Conservation (phyloP, 30 jellyfish, hydroid and myxozoan genomes). For the Aurelia sp. region DNA sequence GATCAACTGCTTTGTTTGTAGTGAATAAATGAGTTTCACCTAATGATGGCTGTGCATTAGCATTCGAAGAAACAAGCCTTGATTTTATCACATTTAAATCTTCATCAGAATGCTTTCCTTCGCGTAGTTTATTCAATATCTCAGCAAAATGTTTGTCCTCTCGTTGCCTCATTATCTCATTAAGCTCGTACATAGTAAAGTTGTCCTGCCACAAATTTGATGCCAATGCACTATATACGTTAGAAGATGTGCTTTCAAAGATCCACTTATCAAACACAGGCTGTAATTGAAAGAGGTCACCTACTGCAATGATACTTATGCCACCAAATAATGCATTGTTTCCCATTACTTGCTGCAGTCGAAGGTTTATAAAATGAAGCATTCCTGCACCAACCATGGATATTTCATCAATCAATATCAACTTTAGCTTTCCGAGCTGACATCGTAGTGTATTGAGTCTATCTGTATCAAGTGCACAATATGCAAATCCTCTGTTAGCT, state of each 20-base stretch:
- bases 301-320: constrained; percentile 19
- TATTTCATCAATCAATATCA: constrained; percentile 37
- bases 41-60: neutral
- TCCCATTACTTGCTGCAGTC: constrained; percentile 34
- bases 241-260: neutral
- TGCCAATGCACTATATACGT: neutral
- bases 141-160: constrained; percentile 9
- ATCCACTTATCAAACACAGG: constrained; percentile 37
- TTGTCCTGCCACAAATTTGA: constrained; percentile 12
- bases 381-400: constrained; percentile 42
- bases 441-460: constrained; percentile 13
- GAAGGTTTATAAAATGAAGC: neutral
- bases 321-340: constrained; percentile 10
- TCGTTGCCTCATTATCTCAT: neutral
- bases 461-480: constrained; percentile 7
- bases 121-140: constrained; percentile 3
- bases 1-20: constrained; percentile 16
- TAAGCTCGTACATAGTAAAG: neutral
- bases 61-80: neutral
- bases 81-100: neutral
- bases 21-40: constrained; percentile 8
- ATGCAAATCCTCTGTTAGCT: constrained; percentile 18
- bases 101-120: neutral
- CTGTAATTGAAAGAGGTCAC: neutral
- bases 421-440: neutral